Base-by-base conservation (phyloP, 1,140 invertebrate genomes). In the Mactra quadrangularis region DNA sequence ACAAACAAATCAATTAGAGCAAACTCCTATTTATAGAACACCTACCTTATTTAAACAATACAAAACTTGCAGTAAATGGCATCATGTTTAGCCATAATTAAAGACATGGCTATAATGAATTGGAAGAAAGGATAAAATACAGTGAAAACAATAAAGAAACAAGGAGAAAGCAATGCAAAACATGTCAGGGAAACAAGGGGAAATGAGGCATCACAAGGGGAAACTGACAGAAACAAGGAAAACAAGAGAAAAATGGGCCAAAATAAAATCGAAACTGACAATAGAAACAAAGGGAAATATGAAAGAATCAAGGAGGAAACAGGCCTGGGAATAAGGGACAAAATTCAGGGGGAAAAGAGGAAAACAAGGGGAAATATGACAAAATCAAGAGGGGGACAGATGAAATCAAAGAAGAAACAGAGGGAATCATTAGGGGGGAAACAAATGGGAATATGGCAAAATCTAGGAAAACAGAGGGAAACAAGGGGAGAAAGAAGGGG, bases 191-290 rank as follows among this genome's bases (percentile, higher is more conserved):
- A 62, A 17, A 27, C 6, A 19, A 53, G 27, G 27, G 52, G 9
- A 45, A 64, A 62, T 25, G 62, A 29, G 38, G n/a, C n/a, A n/a
- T n/a, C n/a, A n/a, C n/a, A n/a, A 29, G 22, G 68, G 50, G 55
- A 64, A 33, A 52, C 11, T 11, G 72, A 27, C 59, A 64, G 27
- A 17, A 31, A 71, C 11, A 22, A 19, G 62, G 64, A 72, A 47
- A 47, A 35, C 9, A 29, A 50, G 64, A 74, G 35, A 47, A 27
- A 38, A 9, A 50, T 6, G 7, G 66, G 33, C n/a, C n/a, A n/a
- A n/a, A n/a, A n/a, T n/a, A n/a, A n/a, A n/a, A n/a, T n/a, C n/a
- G n/a, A n/a, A n/a, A n/a, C n/a, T n/a, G n/a, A n/a, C n/a, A n/a
- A n/a, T n/a, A 31, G 22, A 47, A 2, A 66, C 2, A 9, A 31